Conservation (phyloP, 2,797 vertebrate genomes). For the Pangasius mekongensis region DNA sequence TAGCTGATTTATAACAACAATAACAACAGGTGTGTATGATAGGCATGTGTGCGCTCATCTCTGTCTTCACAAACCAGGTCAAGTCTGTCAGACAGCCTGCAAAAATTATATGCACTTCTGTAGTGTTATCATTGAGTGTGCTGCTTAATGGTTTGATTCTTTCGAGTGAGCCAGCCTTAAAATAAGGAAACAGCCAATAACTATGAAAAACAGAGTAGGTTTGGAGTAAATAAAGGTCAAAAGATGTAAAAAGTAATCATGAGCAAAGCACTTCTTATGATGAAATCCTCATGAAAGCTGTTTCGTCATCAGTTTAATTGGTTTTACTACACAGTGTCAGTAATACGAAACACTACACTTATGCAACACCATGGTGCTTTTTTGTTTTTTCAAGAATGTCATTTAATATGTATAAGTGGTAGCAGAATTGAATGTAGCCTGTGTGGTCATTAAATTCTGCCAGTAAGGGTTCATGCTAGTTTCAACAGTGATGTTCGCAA, state of each 20-base stretch:
- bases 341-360: background rate
- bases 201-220: background rate
- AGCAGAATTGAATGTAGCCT: background rate
- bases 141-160: background rate
- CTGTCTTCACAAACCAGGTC: background rate
- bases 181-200: background rate
- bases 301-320: background rate
- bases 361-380: background rate
- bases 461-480: background rate
- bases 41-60: background rate
- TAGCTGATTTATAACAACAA: constrained; percentile 11
- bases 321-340: background rate
- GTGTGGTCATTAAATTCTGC: background rate
- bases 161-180: background rate
- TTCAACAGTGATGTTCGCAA: background rate
- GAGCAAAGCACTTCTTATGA: background rate
- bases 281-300: background rate
- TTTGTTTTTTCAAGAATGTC: background rate
- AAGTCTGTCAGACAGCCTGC: background rate
- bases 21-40: background rate
- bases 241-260: background rate
- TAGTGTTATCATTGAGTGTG: background rate
- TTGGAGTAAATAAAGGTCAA: background rate
- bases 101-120: background rate
- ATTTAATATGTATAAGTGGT: background rate